Base-by-base conservation (phyloP, 2,797 vertebrate species). In the Dendrocincla fuliginosa region DNA sequence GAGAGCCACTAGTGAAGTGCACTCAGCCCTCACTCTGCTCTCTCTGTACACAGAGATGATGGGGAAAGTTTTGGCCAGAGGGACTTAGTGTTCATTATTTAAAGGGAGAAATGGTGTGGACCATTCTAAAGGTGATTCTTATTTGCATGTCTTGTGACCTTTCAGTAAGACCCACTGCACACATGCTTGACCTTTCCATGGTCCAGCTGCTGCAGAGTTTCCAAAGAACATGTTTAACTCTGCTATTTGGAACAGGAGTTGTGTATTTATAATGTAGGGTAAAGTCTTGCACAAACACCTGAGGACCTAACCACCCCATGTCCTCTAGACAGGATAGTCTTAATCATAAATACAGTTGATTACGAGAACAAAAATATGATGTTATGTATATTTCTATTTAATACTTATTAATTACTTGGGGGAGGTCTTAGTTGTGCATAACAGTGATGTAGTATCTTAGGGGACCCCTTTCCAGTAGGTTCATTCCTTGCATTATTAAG, bases 101-200 rank as follows among this genome's bases (percentile, higher is more conserved):
- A 69, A 77, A 69, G 53, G 42, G 39, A 84, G 32, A 61, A 75
- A 57, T 32, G 39, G 60, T 84, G 47, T 2, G 0, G 39, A 61
- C n/a, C 28, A 47, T 0, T 0, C 16, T 89, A 81, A 94, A 96
- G 61, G 67, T 86, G 76, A 59, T n/a, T 81, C 16, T 33, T 95
- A 73, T 96, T 96, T 95, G 59, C 70, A 91, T 55, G n/a, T 95
- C 65, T 55, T 78, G 50, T 70, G 83, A 86, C 89, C 76, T 97
- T 97, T 96, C 50, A 73, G 25, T 90, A 91, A 95, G 91, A 81
- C 53, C 78, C 42, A 65, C 30, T 69, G 83, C 46, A 94, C 73
- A 97, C 79, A 87, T 5, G 14, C 17, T 25, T 95, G 93, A 93
- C 91, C 93, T 95, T 97, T 95, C 87, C 15, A 4, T 32, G 25